Evolutionary conservation across 2,113 vertebrate genomes (phyloP).

Genomic region (Indicator maculatus): DNA sequence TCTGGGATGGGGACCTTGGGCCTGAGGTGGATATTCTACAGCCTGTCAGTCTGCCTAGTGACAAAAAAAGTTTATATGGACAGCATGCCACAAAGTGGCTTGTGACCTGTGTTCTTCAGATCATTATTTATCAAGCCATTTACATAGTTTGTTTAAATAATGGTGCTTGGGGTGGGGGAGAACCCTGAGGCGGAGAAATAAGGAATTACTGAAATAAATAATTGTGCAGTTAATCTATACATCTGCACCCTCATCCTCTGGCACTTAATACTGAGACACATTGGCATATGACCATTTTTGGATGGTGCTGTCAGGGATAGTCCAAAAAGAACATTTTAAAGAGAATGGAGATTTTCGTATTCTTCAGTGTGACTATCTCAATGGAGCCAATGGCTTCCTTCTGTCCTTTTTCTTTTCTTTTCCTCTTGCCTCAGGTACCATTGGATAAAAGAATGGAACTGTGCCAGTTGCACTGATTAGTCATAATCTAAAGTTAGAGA

Average conservation of each 20-base stretch:
- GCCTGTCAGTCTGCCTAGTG: neutral
- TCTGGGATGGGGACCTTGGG: neutral
- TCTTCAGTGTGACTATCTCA: neutral
- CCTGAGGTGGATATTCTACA: neutral
- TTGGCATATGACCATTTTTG: neutral
- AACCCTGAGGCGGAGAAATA: neutral
- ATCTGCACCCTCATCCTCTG: neutral
- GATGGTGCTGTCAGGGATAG: neutral
- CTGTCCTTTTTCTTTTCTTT: neutral
- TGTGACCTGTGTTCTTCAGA: neutral
- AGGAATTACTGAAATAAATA: neutral
- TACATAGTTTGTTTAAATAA: neutral
- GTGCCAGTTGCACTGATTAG: neutral
- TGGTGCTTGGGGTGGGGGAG: neutral
- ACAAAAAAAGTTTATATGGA: neutral
- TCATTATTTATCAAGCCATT: neutral
- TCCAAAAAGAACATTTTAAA: neutral
- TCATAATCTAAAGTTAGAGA: neutral
- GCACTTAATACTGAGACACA: neutral
- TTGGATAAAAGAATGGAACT: neutral
- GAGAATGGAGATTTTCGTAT: neutral
- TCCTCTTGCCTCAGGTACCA: neutral
- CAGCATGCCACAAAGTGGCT: neutral
- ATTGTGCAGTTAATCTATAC: neutral
- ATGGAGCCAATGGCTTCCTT: neutral